Conservation (phyloP, 2,888 invertebrate genomes). For the Barypeithes pellucidus region DNA sequence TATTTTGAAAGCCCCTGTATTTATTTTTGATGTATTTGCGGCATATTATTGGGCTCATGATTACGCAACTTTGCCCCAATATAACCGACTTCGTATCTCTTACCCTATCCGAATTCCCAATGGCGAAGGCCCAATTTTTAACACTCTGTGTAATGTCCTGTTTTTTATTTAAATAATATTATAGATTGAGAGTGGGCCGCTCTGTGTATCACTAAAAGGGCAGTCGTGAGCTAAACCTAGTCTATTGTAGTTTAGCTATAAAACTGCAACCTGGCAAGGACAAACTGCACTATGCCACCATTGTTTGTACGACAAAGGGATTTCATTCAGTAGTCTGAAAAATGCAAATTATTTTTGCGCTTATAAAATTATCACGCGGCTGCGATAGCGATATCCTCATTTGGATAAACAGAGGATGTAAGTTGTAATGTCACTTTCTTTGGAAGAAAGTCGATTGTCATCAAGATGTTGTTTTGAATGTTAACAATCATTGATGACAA, state of each 20-base stretch:
- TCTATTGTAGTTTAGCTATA: neutral
- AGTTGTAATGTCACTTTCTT: neutral
- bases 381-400: neutral
- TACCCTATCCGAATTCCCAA: too few species aligned
- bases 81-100: too few species aligned
- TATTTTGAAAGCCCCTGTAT: too few species aligned
- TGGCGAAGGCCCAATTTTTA: too few species aligned
- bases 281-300: neutral
- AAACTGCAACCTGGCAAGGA: neutral
- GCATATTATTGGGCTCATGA: too few species aligned
- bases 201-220: too few species aligned
- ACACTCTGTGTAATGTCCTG: too few species aligned
- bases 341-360: neutral
- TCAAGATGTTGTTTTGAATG: slow-evolving; percentile 12
- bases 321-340: neutral
- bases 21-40: too few species aligned
- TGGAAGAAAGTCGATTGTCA: slow-evolving; percentile 21
- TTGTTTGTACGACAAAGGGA: neutral
- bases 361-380: neutral
- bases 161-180: too few species aligned
- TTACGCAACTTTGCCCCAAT: too few species aligned
- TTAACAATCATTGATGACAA: slow-evolving; percentile 15
- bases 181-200: too few species aligned
- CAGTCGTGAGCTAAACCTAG: too few species aligned
- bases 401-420: slow-evolving; percentile 18